Evolutionary conservation across 2,888 invertebrate species (phyloP), one percentile per base, ranked within the genome.

Genomic region (Drosophila monieri): DNA sequence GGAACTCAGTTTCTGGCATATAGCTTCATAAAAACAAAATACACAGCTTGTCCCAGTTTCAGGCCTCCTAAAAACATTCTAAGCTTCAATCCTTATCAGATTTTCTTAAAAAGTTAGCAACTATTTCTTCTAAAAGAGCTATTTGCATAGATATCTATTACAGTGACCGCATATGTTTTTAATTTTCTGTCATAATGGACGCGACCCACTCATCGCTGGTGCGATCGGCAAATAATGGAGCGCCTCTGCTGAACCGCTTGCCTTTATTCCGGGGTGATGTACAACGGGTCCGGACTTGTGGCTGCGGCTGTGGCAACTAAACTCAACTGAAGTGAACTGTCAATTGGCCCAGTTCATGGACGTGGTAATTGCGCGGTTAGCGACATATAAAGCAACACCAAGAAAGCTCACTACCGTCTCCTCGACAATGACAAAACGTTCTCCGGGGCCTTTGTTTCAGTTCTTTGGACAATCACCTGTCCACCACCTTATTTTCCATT

Each of bases 331-430:
- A 57, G 37, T 61, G 51, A 68, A 68, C 75, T 71, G 79, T 69
- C 81, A 83, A 83, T 85, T 88, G 88, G 88, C 83, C 83, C 88
- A 85, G 84, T 83, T 83, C 80, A 77, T 77, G 77, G 77, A 85
- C 80, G 88, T 73, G 83, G 83, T 85, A 83, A 83, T 83, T 86
- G 84, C 69, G 62, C 79, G 84, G 77, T 73, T 81, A 81, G 81
- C 87, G 85, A 86, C 86, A 74, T 65, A 72, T 62, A 80, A 72
- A 80, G 62, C 64, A 32, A 30, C 49, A 37, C 46, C 59, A 49
- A 54, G 66, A 76, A 65, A 67, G 47, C 37, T 46, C 30, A 23
- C 53, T 18, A 18, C 39, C 39, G 39, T 41, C 39, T 41, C 18
- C 39, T 9, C 39, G 27, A 30, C 49, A 32, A n/a, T n/a, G n/a